Conservation (phyloP, 2,888 invertebrate species). For the Taphrorychus bicolor region DNA sequence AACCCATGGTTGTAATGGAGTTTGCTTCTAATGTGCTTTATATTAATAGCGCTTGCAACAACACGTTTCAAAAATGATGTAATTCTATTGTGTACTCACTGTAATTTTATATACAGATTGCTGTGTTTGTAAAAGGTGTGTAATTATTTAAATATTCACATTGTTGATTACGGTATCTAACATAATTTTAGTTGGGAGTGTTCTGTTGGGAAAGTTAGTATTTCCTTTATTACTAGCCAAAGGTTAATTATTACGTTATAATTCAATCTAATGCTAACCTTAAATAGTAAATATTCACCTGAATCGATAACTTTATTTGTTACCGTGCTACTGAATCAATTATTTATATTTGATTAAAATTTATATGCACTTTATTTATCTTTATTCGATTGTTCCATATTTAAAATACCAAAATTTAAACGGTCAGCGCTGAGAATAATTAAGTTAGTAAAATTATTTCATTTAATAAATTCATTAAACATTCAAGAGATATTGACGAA, state of each 20-base stretch:
- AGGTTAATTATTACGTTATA: no score
- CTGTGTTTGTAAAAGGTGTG: background rate
- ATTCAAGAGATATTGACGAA: background rate
- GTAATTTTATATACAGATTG: slow-evolving; percentile 2
- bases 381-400: background rate
- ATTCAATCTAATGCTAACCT: no score
- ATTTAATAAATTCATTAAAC: background rate
- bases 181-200: background rate
- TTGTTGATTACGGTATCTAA: background rate
- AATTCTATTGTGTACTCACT: slow-evolving; percentile 12
- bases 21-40: slow-evolving; percentile 9
- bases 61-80: slow-evolving; percentile 24
- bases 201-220: no score
- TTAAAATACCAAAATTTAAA: background rate
- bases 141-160: background rate
- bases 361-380: slow-evolving; percentile 1
- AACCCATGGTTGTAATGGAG: slow-evolving; percentile 16
- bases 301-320: no score
- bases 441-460: background rate
- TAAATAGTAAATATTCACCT: no score
- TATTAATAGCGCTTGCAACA: slow-evolving; percentile 33
- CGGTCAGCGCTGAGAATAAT: background rate
- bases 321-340: background rate
- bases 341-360: slow-evolving; percentile 1
- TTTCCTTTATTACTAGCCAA: no score